Evolutionary conservation across 2,113 vertebrate genomes (phyloP), one percentile per base, ranked within the genome.

Genomic region (Misgurnus mizolepis): DNA sequence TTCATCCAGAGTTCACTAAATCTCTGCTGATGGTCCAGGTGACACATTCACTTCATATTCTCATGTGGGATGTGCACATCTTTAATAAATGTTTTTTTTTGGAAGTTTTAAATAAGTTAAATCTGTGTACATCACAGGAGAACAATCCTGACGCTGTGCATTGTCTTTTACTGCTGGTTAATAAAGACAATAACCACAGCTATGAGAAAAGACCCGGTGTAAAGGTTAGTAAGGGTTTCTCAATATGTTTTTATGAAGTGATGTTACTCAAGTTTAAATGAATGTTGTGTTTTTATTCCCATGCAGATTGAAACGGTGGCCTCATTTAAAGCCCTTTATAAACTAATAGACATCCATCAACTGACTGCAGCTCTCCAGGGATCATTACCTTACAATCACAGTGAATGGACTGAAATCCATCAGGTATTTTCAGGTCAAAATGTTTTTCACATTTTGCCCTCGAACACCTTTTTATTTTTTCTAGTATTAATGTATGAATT

Each of bases 371-470:
- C 87, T 62, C 89, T 98, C 84, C 94, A 93, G 0, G 97, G 97
- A 22, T 61, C 92, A 8, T 93, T 96, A 70, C 88, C 92, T 71
- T 95, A 95, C 89, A 88, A 91, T 89, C 95, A 94, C 85, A 41
- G 89, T 84, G 94, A 95, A 88, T 99, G 97, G 96, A 90, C 95
- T 77, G 93, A 94, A 4, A 95, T 97, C 84, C 95, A 97, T 89
- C 95, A 95, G 95, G 97, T 99, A 39, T 18, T 58, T 15, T 39
- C 17, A n/a, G n/a, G 55, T 56, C 15, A 6, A 56, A 6, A 56
- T 47, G 1, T 47, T 1, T 34, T 34, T 34, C 27, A 34, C 27
- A 34, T 34, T 34, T 34, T 34, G 27, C 27, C 27, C 27, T 34
- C 27, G 27, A 34, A 34, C 27, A 34, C 27, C 27, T 34, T 34